phyloP scores from a whole-genome alignment of 2,797 vertebrate species.

The Sciurus vulgaris region DNA sequence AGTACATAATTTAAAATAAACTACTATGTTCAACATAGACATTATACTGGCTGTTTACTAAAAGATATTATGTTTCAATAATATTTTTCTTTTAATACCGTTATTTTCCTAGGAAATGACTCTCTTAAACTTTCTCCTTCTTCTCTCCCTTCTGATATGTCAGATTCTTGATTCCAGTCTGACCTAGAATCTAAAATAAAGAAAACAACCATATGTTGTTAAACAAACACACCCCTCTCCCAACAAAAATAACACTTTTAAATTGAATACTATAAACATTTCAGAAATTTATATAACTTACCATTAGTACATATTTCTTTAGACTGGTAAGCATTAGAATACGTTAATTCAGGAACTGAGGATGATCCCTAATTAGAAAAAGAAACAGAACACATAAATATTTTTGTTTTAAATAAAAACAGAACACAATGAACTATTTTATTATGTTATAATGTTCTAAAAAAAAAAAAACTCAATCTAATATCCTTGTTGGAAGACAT shows the following conservation, averaged over 20 bases:
- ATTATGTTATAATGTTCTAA: background rate
- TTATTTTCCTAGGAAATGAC: conserved; percentile 94
- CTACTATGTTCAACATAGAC: background rate
- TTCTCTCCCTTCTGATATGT: conserved; percentile 91
- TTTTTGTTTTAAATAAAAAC: conserved; percentile 54
- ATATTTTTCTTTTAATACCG: conserved; percentile 88
- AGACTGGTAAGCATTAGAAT: conserved; percentile 86
- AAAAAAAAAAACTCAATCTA: background rate
- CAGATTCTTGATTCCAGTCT: conserved; percentile 95
- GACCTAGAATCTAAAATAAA: conserved; percentile 93
- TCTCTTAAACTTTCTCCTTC: conserved; percentile 90
- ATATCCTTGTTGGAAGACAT: conserved; percentile 37
- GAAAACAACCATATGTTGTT: conserved; percentile 43
- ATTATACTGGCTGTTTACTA: background rate
- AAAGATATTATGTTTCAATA: background rate
- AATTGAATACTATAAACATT: conserved; percentile 49
- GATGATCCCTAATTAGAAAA: conserved; percentile 87
- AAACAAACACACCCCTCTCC: background rate
- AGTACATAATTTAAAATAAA: conserved; percentile 14
- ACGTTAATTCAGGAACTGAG: conserved; percentile 86
- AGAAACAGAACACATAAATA: background rate
- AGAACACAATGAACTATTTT: background rate
- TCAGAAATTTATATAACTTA: conserved; percentile 86
- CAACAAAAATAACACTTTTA: background rate
- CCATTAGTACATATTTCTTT: conserved; percentile 95